Base-by-base conservation (phyloP, 2,797 vertebrate genomes). In the Hypotaenidia okinawae region DNA sequence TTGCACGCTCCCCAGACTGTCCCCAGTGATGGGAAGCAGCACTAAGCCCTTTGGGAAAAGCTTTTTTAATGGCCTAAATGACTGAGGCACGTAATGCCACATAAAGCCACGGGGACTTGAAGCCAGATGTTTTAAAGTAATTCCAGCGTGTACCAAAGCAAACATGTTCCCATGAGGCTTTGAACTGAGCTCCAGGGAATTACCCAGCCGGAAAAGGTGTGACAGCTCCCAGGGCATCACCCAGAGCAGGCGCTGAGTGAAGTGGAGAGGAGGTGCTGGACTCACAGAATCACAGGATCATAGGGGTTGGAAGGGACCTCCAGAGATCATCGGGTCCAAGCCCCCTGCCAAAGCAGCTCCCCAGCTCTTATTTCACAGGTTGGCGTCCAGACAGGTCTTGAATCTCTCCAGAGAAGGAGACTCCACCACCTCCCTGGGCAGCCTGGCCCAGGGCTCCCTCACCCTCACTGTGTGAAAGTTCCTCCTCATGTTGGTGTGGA, bases 1-100 rank as follows among this genome's bases (percentile, higher is more conserved):
- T 55, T 10, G 1, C 80, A 58, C 1, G 0, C 27, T 58, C 4
- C 78, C 52, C 4, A 1, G 32, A 22, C 45, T 22, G 2, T 41
- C 25, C 52, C 52, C 24, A 10, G 57, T 16, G 62, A 27, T 16
- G 47, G 55, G 59, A 55, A 87, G 55, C 18, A 81, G 51, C 16
- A 3, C 6, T 1, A 28, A 92, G 2, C 16, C 25, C 33, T 39
- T 14, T 4, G 21, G 76, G 55, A 66, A 45, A 63, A 43, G n/a
- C 9, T 49, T 72, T 74, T 77, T 28, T 68, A 45, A 33, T 19
- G 28, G 17, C 45, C 63, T 59, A 21, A 25, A 37, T 41, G 68
- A 51, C 22, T 70, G 32, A 28, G 61, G 72, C 19, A 23, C 49
- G 13, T 16, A 73, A 73, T 39, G 59, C 39, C 81, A 37, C 51